phyloP scores from a whole-genome alignment of 2,113 vertebrate genomes.

The Ariopsis seemanni region DNA sequence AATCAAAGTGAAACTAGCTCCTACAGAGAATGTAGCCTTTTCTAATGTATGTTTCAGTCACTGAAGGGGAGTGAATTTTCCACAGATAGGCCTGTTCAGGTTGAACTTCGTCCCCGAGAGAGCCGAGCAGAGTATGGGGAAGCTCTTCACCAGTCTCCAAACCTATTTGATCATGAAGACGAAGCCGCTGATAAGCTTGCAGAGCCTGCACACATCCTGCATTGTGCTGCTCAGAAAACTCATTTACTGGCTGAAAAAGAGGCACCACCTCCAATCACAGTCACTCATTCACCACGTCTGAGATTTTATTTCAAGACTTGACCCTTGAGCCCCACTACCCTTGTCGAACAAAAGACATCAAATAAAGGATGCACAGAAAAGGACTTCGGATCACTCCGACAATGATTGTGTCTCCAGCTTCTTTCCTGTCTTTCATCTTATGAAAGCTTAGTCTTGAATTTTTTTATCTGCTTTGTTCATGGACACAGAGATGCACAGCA shows the following conservation, averaged over 20 bases:
- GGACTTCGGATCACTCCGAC: neutral
- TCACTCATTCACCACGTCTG: neutral
- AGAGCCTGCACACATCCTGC: slow-evolving; percentile 4
- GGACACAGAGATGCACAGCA: neutral
- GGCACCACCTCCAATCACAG: slow-evolving; percentile 17
- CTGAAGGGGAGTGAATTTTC: neutral
- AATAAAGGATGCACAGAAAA: slow-evolving; percentile 34
- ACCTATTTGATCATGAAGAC: slow-evolving; percentile 10
- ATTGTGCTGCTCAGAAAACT: slow-evolving; percentile 33
- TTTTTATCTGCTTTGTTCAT: slow-evolving; percentile 7
- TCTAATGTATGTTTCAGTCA: slow-evolving; percentile 11
- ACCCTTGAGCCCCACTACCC: slow-evolving; percentile 1
- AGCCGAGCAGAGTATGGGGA: neutral
- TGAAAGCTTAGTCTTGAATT: neutral
- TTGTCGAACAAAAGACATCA: slow-evolving; percentile 21
- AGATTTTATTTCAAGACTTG: slow-evolving; percentile 32
- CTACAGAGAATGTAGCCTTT: neutral
- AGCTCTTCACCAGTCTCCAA: neutral
- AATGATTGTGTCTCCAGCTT: neutral
- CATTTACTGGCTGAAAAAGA: slow-evolving; percentile 30
- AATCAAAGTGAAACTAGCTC: neutral
- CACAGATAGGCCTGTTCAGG: neutral
- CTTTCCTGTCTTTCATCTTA: neutral
- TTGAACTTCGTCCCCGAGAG: slow-evolving; percentile 10
- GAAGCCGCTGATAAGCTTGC: slow-evolving; percentile 7